These are phyloP conservation scores for Chesias legatella DNA, from an alignment of 2,888 invertebrate species.

Conservation along the genomic window DNA sequence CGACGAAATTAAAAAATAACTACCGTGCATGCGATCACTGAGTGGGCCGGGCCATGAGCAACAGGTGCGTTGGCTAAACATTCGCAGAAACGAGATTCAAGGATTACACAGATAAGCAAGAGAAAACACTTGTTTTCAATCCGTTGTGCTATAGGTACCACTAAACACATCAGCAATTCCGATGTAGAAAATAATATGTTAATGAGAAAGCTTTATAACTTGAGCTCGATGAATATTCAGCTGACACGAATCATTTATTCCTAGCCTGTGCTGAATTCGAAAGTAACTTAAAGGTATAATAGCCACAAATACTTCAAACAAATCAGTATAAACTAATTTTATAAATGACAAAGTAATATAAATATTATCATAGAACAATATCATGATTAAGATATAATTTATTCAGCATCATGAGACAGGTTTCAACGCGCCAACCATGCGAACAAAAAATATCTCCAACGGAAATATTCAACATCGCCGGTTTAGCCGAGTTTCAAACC, in stretches of 20 bases:
- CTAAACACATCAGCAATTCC: too few relatives aligned
- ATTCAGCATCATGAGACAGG: constrained; percentile 56
- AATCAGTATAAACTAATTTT: too few relatives aligned
- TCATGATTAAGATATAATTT: constrained; percentile 43
- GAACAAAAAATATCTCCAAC: constrained; percentile 54
- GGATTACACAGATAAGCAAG: constrained; percentile 14
- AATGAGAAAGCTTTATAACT: too few relatives aligned
- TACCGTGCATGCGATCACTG: constrained; percentile 35
- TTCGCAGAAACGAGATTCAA: constrained; percentile 20
- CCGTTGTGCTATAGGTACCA: too few relatives aligned
- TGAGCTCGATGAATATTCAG: too few relatives aligned
- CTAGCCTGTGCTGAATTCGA: neutral
- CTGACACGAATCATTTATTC: too few relatives aligned
- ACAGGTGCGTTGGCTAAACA: constrained; percentile 24
- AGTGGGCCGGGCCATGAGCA: constrained; percentile 25
- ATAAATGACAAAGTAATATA: neutral
- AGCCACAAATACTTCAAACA: too few relatives aligned
- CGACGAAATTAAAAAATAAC: constrained; percentile 18
- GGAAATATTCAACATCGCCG: constrained; percentile 59
- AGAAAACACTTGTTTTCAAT: neutral
- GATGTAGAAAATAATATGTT: too few relatives aligned
- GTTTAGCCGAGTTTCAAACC: constrained; percentile 55
- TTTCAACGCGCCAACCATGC: constrained; percentile 52
- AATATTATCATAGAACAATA: constrained; percentile 35
- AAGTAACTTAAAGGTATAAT: too few relatives aligned